Percentiles rank a stretch among this genome's conserved stretches.
Evolutionary conservation across 2,113 vertebrate species (phyloP).

Genomic region (Progne subis): DNA sequence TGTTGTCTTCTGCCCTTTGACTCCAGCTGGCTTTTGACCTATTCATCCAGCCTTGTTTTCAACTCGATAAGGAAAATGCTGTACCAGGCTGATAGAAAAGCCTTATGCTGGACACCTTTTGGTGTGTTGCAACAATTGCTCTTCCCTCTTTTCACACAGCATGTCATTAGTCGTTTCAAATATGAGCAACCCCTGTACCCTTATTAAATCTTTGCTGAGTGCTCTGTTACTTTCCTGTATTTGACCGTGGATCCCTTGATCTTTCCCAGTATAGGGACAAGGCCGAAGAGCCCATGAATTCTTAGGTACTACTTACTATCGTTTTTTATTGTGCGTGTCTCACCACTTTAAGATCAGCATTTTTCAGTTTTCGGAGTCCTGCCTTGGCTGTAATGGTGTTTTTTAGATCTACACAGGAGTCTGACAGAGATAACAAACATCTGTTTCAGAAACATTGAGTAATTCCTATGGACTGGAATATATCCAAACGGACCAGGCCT

Average conservation of each 20-base stretch:
- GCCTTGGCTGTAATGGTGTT: not conserved
- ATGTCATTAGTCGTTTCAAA: accelerated
- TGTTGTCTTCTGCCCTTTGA: not conserved
- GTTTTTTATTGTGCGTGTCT: not conserved
- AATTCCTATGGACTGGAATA: not conserved
- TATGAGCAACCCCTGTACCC: accelerated
- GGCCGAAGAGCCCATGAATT: not conserved
- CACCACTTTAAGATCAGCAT: not conserved
- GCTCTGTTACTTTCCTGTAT: not conserved
- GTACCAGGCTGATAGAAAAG: not conserved
- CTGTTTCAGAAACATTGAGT: not conserved
- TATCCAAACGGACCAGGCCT: not conserved
- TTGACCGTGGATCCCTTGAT: not conserved
- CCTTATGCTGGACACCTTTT: not conserved
- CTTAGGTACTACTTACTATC: accelerated
- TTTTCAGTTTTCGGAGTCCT: not conserved
- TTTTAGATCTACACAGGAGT: not conserved
- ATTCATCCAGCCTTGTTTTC: not conserved
- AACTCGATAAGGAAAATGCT: not conserved
- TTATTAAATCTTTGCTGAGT: not conserved
- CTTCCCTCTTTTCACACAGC: not conserved
- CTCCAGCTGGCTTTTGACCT: not conserved
- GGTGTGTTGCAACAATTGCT: not conserved
- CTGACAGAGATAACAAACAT: not conserved
- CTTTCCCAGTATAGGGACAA: not conserved